phyloP scores from a whole-genome alignment of 2,797 vertebrate genomes.

The Florisuga fusca region DNA sequence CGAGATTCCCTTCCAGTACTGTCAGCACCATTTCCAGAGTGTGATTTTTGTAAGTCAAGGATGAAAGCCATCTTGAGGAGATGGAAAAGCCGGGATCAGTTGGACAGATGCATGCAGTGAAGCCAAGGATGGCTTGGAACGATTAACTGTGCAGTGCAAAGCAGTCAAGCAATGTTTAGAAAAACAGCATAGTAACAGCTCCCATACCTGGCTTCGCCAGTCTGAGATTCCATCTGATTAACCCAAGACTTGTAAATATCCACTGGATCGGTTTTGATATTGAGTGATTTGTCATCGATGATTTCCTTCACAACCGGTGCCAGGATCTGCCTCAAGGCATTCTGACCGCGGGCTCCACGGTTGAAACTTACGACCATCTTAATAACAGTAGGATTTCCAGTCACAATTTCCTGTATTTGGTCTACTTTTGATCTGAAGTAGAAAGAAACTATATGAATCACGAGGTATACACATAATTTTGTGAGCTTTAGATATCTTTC shows the following conservation, averaged over 20 bases:
- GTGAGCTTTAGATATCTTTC: not conserved
- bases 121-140: not conserved
- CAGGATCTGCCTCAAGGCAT: conserved; percentile 94
- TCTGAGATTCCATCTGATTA: conserved; percentile 99
- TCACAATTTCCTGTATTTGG: conserved; percentile 97
- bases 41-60: not conserved
- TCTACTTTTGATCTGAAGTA: conserved; percentile 93
- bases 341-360: conserved; percentile 93
- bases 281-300: conserved; percentile 95
- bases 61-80: not conserved
- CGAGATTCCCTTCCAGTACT: not conserved
- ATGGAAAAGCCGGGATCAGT: not conserved
- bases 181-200: not conserved
- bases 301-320: conserved; percentile 97
- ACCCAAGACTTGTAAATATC: conserved; percentile 99
- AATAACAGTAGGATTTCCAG: conserved; percentile 96
- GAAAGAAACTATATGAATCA: conserved; percentile 7
- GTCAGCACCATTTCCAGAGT: not conserved
- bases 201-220: conserved; percentile 93
- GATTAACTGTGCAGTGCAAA: not conserved
- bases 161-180: not conserved
- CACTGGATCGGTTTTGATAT: conserved; percentile 97
- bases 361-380: conserved; percentile 99
- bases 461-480: not conserved
- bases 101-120: not conserved